A percentile compares a stretch with the other conserved stretches of the same genome.
These are phyloP conservation scores for Triplophysa siluroides DNA, from an alignment of 2,113 vertebrate genomes.

Conservation along the genomic window DNA sequence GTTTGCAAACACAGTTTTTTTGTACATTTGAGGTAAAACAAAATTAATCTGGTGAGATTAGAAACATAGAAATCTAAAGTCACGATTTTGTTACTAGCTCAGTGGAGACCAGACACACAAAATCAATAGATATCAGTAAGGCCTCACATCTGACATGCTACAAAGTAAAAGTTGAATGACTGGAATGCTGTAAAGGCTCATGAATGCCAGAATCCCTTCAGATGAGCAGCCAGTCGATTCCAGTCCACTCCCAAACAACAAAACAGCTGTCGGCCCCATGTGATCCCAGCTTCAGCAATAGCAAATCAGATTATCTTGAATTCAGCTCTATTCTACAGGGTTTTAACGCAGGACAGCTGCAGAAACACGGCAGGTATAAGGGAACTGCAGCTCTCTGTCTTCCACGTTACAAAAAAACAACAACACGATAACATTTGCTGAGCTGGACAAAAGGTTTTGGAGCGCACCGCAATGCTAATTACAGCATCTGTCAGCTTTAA, in stretches of 20 bases:
- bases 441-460: slow-evolving; percentile 34
- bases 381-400: slow-evolving; percentile 17
- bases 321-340: slow-evolving; percentile 17
- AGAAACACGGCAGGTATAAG: background rate
- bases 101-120: slow-evolving; percentile 22
- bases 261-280: slow-evolving; percentile 29
- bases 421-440: slow-evolving; percentile 31
- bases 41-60: too few species aligned
- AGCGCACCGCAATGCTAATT: slow-evolving; percentile 42
- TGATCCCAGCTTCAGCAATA: slow-evolving; percentile 23
- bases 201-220: slow-evolving; percentile 5
- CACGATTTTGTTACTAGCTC: slow-evolving; percentile 7
- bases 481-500: slow-evolving; percentile 37
- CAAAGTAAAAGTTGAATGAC: slow-evolving; percentile 45
- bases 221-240: background rate
- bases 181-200: slow-evolving; percentile 3
- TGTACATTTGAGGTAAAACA: too few species aligned
- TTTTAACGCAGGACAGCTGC: slow-evolving; percentile 31
- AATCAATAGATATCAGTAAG: slow-evolving; percentile 18
- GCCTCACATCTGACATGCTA: slow-evolving; percentile 3
- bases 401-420: background rate
- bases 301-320: slow-evolving; percentile 35
- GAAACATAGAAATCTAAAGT: background rate
- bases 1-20: too few species aligned
- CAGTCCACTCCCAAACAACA: slow-evolving; percentile 25